Evolutionary conservation across 2,888 invertebrate genomes (phyloP), one percentile per base, ranked within the genome.

Genomic region (Octodonta nipae): DNA sequence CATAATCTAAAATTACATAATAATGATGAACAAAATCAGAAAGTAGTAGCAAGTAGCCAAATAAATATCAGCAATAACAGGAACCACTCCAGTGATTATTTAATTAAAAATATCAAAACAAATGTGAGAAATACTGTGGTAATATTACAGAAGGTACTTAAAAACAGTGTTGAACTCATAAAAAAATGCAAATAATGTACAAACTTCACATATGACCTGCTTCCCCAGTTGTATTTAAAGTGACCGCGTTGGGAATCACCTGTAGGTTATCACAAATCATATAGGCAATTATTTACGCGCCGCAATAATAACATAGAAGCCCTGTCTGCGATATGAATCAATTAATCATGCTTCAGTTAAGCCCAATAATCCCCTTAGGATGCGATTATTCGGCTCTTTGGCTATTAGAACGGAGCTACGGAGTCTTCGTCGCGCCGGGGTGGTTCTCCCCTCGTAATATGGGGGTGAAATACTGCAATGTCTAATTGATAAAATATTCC

Each of bases 291-390:
- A 57, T 56, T 56, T 55, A 56, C 55, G 56, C 54, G 46, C 51
- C 48, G 49, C 48, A 55, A 57, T 56, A 58, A 58, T 56, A 56
- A 49, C 40, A 47, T n/a, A n/a, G n/a, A n/a, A n/a, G 46, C 42
- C 43, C 52, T 52, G 45, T 50, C 50, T 51, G 42, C 51, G 54
- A 55, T 58, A 59, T 58, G 60, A 60, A 61, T 61, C 61, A 57
- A 61, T 61, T 61, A 56, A 59, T 60, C 58, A 60, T 58, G 57
- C 57, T 52, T 50, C 51, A 55, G 52, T 49, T 58, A 53, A 58
- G 52, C 56, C 49, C 52, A 50, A 56, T 59, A 58, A 59, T 60
- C 58, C 57, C 56, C 52, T 42, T 46, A 46, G 46, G 52, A 59
- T 55, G 55, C 57, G 60, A 60, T 61, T 60, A 60, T 47, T 52